Conservation (phyloP, 2,888 invertebrate species). For the Drosophila conformis region DNA sequence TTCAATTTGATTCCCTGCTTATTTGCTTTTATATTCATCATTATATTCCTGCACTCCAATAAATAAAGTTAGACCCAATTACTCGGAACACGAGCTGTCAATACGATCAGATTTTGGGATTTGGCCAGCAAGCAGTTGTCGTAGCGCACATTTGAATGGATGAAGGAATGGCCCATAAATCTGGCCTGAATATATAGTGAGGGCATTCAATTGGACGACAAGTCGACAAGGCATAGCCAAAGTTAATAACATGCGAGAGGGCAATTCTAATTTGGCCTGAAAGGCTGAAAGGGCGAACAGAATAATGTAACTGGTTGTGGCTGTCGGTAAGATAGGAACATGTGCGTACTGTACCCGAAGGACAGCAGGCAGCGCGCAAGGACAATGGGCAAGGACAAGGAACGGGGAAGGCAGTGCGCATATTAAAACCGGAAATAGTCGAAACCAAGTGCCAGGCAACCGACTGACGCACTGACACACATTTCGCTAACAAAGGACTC, state of each 20-base stretch:
- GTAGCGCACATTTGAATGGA: not conserved
- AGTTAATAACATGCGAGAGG: conserved; percentile 69
- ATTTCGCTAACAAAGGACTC: conserved; percentile 75
- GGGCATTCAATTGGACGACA: conserved; percentile 34
- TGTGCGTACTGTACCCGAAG: conserved; percentile 72
- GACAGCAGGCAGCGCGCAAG: conserved; percentile 36
- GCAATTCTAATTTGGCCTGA: conserved; percentile 7
- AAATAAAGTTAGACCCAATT: not conserved
- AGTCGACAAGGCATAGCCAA: conserved; percentile 67
- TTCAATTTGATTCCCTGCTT: not conserved
- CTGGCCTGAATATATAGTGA: conserved; percentile 34
- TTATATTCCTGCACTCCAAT: not conserved
- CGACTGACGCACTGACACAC: conserved; percentile 80
- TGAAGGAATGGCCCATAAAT: conserved; percentile 50
- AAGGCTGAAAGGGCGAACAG: conserved; percentile 19
- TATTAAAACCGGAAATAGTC: conserved; percentile 80
- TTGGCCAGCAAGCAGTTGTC: not conserved
- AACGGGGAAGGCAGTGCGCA: conserved; percentile 66
- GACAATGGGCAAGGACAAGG: conserved; percentile 35
- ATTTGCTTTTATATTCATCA: not conserved
- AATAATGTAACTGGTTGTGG: conserved; percentile 37
- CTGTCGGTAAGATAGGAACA: conserved; percentile 41
- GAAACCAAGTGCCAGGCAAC: conserved; percentile 78
- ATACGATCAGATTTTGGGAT: conserved; percentile 32
- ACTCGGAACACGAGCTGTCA: conserved; percentile 54